Conservation (phyloP, 2,113 vertebrate species). For the Eulacestoma nigropectus region DNA sequence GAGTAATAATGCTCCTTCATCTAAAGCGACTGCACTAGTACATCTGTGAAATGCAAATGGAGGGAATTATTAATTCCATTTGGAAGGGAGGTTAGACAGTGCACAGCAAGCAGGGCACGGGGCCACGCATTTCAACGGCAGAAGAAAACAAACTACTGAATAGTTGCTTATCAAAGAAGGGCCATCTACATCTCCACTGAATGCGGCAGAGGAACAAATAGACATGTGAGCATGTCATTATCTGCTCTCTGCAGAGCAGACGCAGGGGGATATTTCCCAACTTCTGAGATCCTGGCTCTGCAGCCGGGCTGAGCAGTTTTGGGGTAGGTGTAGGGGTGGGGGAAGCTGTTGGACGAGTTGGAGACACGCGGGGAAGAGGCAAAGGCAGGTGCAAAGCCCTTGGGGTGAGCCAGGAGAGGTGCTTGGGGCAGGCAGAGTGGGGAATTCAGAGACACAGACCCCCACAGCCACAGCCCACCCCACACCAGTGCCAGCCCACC, state of each 20-base stretch:
- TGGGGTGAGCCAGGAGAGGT: accelerated
- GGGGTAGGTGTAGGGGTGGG: background rate
- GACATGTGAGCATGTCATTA: background rate
- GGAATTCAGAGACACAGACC: background rate
- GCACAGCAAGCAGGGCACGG: background rate
- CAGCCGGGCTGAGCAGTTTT: background rate
- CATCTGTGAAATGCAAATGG: conserved; percentile 54
- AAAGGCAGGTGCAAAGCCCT: background rate
- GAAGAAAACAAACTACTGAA: conserved; percentile 55
- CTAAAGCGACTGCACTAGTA: background rate
- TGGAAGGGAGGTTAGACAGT: conserved; percentile 33
- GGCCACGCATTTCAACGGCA: conserved; percentile 35
- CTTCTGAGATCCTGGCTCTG: background rate
- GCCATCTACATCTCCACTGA: background rate
- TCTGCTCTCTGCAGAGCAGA: background rate
- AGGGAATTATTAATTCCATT: background rate
- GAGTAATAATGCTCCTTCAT: conserved; percentile 30
- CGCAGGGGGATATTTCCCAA: background rate
- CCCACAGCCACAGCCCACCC: background rate
- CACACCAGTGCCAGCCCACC: background rate
- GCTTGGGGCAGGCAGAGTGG: background rate
- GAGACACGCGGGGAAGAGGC: background rate
- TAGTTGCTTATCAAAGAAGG: conserved; percentile 34
- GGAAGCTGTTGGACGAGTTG: background rate
- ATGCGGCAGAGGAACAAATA: background rate